Base-by-base conservation (phyloP, 1,140 invertebrate genomes). In the Pseudomyrmex concolor region DNA sequence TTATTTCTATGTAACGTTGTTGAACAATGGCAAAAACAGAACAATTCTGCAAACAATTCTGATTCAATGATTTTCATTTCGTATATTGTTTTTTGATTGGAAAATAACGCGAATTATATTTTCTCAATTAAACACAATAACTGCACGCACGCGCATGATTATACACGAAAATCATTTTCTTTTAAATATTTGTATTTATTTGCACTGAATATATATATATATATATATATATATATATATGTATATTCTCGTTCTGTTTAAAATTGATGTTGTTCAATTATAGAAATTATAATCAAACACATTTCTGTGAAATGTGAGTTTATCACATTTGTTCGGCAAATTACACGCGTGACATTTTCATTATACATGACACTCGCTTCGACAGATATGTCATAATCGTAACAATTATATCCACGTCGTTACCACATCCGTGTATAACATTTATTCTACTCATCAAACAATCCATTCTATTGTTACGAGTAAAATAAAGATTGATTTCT, bases 1-100 rank as follows among this genome's bases (percentile, higher is more conserved):
- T 80, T 71, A 60, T 71, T 80, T 80, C 45, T 80, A 80, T 34
- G 5, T 71, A 57, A 59, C 12, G 34, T 80, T 15, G 13, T 59
- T 55, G 12, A 55, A 80, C 43, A 60, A 70, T 70, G 12, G 43
- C 12, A 22, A 43, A 70, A 78, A 15, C 70, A 78, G 15, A 57
- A 50, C 2, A 34, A 34, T 55, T 57, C 48, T 48, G 43, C 55
- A 8, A 48, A 48, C 34, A 7, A n/a, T n/a, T n/a, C n/a, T n/a
- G 8, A 19, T 59, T 34, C 57, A 19, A 59, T 34, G 12, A 60
- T 70, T 54, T 43, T 17, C 15, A 67, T n/a, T n/a, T n/a, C 19
- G 19, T 62, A 48, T 45, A 54, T 80, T 48, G 17, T 57, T 80
- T 80, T 59, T n/a, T 8, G 2, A 57, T 19, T 51, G 72, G 22